These are phyloP conservation scores for Chelonoidis abingdonii DNA, from an alignment of 2,113 vertebrate genomes.

Conservation along the genomic window DNA sequence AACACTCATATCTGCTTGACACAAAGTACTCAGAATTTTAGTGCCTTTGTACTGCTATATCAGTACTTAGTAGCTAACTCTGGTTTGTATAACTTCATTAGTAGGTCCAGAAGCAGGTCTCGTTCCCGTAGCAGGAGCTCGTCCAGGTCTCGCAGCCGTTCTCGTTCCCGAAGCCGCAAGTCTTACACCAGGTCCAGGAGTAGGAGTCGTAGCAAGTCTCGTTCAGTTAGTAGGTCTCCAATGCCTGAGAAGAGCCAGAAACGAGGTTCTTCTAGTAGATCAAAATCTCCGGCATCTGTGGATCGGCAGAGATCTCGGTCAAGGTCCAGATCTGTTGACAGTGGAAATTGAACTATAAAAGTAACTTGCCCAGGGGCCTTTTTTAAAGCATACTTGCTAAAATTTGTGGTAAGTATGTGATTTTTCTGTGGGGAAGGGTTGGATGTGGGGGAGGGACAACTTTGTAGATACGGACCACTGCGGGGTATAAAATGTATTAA, in stretches of 20 bases:
- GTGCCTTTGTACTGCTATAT: not conserved
- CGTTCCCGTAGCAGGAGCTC: slow-evolving; percentile 91
- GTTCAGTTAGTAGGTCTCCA: slow-evolving; percentile 87
- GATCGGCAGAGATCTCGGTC: slow-evolving; percentile 87
- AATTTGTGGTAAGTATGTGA: slow-evolving; percentile 84
- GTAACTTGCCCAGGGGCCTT: slow-evolving; percentile 73
- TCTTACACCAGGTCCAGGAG: slow-evolving; percentile 89
- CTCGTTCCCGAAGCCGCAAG: slow-evolving; percentile 87
- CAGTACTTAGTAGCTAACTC: accelerated
- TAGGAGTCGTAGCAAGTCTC: slow-evolving; percentile 84
- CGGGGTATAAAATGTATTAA: slow-evolving; percentile 82
- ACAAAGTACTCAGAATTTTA: accelerated
- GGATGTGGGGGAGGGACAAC: slow-evolving; percentile 57
- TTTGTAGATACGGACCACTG: slow-evolving; percentile 85
- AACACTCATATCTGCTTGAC: not conserved
- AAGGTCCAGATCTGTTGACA: slow-evolving; percentile 88
- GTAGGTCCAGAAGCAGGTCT: slow-evolving; percentile 91
- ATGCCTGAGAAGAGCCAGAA: slow-evolving; percentile 87
- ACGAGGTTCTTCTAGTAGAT: slow-evolving; percentile 83
- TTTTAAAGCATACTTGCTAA: slow-evolving; percentile 84
- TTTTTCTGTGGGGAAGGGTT: slow-evolving; percentile 75
- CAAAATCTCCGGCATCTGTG: slow-evolving; percentile 84
- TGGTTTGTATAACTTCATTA: not conserved
- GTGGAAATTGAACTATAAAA: slow-evolving; percentile 89
- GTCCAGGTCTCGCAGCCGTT: slow-evolving; percentile 89